A percentile compares a stretch with the other conserved stretches of the same genome.
Evolutionary conservation across 1,140 invertebrate species (phyloP).

Genomic region (Latrodectus geometricus): DNA sequence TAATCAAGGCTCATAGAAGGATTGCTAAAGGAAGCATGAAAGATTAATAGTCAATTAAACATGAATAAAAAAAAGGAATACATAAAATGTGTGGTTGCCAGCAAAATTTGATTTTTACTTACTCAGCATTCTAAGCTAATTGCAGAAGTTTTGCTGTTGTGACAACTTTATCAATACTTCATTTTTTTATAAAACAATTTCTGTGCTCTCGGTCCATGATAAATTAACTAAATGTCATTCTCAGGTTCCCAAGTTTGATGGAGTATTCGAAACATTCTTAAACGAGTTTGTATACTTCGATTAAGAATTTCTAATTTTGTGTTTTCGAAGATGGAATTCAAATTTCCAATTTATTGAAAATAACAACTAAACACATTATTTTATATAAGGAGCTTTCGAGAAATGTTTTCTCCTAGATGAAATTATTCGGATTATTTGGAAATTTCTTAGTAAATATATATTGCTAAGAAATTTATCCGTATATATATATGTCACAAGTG

Average conservation of each 20-base stretch:
- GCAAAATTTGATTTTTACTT: neutral
- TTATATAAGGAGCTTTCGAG: no score
- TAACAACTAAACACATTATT: no score
- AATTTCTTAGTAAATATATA: no score
- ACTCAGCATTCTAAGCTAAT: neutral
- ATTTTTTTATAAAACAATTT: neutral
- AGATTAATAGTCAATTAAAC: slow-evolving; percentile 2
- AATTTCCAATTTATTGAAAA: no score
- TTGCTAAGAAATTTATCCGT: no score
- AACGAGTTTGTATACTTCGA: neutral
- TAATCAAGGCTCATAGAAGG: neutral
- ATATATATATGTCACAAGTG: no score
- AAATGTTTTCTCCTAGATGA: no score
- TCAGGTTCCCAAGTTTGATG: neutral
- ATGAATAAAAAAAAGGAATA: neutral
- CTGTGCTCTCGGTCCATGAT: neutral
- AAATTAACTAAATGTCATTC: neutral
- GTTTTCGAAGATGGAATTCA: no score
- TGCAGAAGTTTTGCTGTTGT: neutral
- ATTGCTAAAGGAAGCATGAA: neutral
- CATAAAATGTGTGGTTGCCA: neutral
- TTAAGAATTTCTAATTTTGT: no score
- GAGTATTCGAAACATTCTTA: neutral
- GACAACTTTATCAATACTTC: neutral
- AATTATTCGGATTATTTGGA: no score